phyloP scores from a whole-genome alignment of 2,888 invertebrate species.

The Pelosia muscerda region DNA sequence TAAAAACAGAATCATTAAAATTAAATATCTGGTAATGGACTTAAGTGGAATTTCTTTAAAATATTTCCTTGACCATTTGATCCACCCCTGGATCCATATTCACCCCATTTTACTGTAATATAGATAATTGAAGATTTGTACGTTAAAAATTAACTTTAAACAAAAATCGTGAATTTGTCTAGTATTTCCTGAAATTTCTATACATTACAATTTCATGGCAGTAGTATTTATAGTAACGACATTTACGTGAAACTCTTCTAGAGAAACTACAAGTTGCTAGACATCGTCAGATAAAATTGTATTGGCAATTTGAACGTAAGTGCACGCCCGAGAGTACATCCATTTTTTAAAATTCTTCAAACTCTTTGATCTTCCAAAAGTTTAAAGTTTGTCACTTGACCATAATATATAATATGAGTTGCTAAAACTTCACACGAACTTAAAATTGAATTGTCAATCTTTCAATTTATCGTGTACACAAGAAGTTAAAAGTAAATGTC shows the following conservation, averaged over 20 bases:
- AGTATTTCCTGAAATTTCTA: background rate
- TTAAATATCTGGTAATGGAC: no score
- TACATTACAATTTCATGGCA: background rate
- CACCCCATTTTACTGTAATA: no score
- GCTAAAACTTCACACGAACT: background rate
- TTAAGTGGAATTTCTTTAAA: no score
- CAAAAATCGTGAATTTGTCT: background rate
- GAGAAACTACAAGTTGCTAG: background rate
- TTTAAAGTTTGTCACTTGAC: background rate
- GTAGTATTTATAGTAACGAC: background rate
- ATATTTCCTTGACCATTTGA: no score
- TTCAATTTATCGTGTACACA: background rate
- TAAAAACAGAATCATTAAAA: no score
- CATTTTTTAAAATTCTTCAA: background rate
- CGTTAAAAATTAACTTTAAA: background rate
- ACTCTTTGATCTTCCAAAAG: background rate
- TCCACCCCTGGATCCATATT: no score
- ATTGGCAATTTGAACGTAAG: slow-evolving; percentile 2
- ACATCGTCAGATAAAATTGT: background rate
- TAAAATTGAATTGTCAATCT: background rate
- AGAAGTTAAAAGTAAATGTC: background rate
- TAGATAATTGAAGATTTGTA: background rate
- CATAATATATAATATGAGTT: background rate
- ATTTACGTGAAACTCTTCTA: background rate
- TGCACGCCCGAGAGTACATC: background rate